A percentile compares a stretch with the other conserved stretches of the same genome.
Evolutionary conservation across 2,113 vertebrate genomes (phyloP).

Genomic region (Chaetodon trifascialis): DNA sequence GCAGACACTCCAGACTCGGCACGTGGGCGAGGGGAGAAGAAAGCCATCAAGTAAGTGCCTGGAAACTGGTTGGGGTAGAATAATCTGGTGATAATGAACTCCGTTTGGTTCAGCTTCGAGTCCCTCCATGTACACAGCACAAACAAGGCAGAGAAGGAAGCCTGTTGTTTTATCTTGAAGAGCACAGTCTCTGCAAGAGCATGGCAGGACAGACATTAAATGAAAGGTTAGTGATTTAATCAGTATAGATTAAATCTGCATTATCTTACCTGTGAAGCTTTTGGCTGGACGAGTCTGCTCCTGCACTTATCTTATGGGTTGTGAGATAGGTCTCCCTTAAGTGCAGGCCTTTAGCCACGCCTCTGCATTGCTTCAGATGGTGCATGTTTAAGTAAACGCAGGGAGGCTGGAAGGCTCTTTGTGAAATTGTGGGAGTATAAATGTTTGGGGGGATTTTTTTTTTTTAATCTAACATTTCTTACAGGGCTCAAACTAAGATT

Average conservation of each 20-base stretch:
- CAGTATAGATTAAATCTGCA: slow-evolving; percentile 61
- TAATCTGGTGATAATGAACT: slow-evolving; percentile 68
- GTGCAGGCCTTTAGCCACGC: slow-evolving; percentile 43
- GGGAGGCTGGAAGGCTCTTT: not conserved
- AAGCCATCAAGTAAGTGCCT: slow-evolving; percentile 98
- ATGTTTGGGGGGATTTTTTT: slow-evolving; percentile 50
- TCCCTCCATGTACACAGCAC: slow-evolving; percentile 12
- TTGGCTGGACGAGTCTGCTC: slow-evolving; percentile 51
- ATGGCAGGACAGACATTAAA: slow-evolving; percentile 48
- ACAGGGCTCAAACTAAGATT: slow-evolving; percentile 61
- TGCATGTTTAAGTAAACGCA: slow-evolving; percentile 35
- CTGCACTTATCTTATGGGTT: slow-evolving; percentile 58
- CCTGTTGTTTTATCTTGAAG: slow-evolving; percentile 47
- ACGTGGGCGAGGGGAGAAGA: slow-evolving; percentile 95
- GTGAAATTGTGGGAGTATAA: slow-evolving; percentile 23
- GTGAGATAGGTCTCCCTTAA: slow-evolving; percentile 54
- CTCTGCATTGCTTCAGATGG: slow-evolving; percentile 40
- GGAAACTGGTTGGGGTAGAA: slow-evolving; percentile 69
- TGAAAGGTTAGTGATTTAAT: slow-evolving; percentile 66
- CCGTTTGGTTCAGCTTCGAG: slow-evolving; percentile 53
- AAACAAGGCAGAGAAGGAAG: slow-evolving; percentile 43
- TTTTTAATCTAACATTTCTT: slow-evolving; percentile 61
- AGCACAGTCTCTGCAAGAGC: slow-evolving; percentile 46
- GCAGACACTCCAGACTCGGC: slow-evolving; percentile 95
- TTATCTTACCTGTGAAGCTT: slow-evolving; percentile 62